A percentile compares a stretch with the other conserved stretches of the same genome.
phyloP scores from a whole-genome alignment of 2,797 vertebrate genomes.

The Ctenopoma multispine region DNA sequence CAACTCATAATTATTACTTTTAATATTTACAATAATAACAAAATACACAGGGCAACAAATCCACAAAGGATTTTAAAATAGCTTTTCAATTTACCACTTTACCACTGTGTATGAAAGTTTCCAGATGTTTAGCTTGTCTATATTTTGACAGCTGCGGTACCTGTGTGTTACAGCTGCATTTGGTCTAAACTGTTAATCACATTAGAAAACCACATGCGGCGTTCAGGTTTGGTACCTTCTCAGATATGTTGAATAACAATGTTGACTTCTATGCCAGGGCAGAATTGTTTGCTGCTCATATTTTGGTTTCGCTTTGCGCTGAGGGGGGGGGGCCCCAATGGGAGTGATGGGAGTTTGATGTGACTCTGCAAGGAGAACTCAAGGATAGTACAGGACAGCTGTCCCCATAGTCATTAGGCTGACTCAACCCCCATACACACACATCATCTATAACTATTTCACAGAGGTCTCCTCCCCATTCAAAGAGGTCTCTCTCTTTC shows the following conservation, averaged over 20 bases:
- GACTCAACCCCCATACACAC: slow-evolving; percentile 40
- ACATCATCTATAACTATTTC: slow-evolving; percentile 48
- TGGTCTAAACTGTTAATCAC: slow-evolving; percentile 1
- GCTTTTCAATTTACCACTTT: no score
- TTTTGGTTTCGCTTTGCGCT: slow-evolving; percentile 25
- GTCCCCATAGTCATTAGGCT: slow-evolving; percentile 71
- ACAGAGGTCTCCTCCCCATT: slow-evolving; percentile 34
- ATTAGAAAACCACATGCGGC: not conserved
- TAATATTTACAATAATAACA: no score
- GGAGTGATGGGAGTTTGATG: slow-evolving; percentile 54
- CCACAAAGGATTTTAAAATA: no score
- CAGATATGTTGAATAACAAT: slow-evolving; percentile 36
- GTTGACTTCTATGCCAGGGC: slow-evolving; percentile 26
- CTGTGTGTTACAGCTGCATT: not conserved
- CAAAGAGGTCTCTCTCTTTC: slow-evolving; percentile 28
- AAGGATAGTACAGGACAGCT: slow-evolving; percentile 64
- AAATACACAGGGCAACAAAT: no score
- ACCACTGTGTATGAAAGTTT: not conserved
- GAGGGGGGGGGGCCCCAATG: slow-evolving; percentile 39
- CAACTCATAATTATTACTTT: no score
- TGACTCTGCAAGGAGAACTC: slow-evolving; percentile 65
- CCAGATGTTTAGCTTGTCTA: slow-evolving; percentile 21
- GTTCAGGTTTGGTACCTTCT: slow-evolving; percentile 3
- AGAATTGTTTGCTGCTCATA: slow-evolving; percentile 26
- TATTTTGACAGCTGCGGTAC: slow-evolving; percentile 1